Evolutionary conservation across 2,113 vertebrate genomes (phyloP).

Genomic region (Cinclus cinclus): DNA sequence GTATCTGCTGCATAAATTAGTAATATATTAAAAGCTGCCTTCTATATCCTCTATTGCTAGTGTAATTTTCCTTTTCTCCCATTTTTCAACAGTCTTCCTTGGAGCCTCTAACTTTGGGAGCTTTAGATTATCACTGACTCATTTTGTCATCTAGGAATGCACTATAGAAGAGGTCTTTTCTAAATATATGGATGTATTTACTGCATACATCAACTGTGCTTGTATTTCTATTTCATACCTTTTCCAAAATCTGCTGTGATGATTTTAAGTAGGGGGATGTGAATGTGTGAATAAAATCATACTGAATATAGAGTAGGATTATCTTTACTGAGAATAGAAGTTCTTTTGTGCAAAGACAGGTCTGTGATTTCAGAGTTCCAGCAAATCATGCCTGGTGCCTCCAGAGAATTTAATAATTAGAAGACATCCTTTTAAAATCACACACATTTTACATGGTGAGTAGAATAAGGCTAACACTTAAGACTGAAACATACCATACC

Average conservation of each 20-base stretch:
- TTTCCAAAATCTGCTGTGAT: background rate
- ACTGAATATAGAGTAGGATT: constrained; percentile 13
- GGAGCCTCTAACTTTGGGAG: background rate
- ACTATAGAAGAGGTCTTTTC: constrained; percentile 4
- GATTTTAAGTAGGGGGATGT: background rate
- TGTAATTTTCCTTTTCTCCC: background rate
- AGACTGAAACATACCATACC: background rate
- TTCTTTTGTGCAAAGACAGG: background rate
- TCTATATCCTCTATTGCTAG: background rate
- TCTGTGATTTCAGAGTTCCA: background rate
- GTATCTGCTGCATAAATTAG: background rate
- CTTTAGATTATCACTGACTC: constrained; percentile 30
- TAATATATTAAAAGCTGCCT: background rate
- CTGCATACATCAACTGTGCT: constrained; percentile 1
- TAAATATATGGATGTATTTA: constrained; percentile 29
- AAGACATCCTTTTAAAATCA: background rate
- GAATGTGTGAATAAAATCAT: constrained; percentile 8
- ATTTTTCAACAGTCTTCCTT: background rate
- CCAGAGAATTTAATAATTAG: background rate
- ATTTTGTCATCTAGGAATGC: constrained; percentile 6
- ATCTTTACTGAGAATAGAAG: constrained; percentile 17
- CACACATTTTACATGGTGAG: background rate
- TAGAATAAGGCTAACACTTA: background rate
- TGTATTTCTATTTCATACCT: constrained; percentile 16
- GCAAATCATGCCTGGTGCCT: background rate